Base-by-base conservation (phyloP, 2,888 invertebrate genomes). In the Agonopterix subpropinquella region DNA sequence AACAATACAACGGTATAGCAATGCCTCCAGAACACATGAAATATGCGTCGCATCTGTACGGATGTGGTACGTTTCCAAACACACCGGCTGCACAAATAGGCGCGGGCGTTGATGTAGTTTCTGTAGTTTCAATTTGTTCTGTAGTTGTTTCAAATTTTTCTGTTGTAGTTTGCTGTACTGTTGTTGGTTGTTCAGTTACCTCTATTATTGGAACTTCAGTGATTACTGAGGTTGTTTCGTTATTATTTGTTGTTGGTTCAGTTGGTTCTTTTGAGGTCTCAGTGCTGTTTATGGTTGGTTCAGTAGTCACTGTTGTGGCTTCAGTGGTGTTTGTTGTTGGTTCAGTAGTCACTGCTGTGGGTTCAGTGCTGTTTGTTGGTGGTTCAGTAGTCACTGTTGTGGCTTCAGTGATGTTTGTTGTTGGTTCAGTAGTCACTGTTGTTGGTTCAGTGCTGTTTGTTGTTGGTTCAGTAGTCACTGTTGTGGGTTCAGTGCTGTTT, bases 21-120 rank as follows among this genome's bases (percentile, higher is more conserved):
- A 47, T 41, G n/a, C 71, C 70, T 4, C 51, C 58, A 0, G 53
- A 44, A 43, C 74, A 74, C 45, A 67, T 47, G 45, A 56, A 65
- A 55, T 61, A 75, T 0, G 60, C 56, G 37, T 67, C 50, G 41
- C 77, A 77, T 0, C 44, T 28, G 0, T 58, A 54, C 0, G 76
- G 75, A 45, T 75, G 57, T 0, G 74, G 56, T 0, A 70, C 45
- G 15, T 68, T 67, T 3, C 67, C 71, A n/a, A 60, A 55, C 0
- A 55, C 50, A 3, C 57, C 65, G 2, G 49, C 48, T 2, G 62
- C 62, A 49, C 76, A 71, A 4, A 68, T 50, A 3, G 50, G 43
- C 1, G 54, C 47, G 45, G 45, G 42, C 2, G 45, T 53, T 11
- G 53, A 53, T 11, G 53, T 49, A 1, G 52, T 47, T 7, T 47